Conservation (phyloP, 2,113 vertebrate genomes). For the Sporophila hypoxantha region DNA sequence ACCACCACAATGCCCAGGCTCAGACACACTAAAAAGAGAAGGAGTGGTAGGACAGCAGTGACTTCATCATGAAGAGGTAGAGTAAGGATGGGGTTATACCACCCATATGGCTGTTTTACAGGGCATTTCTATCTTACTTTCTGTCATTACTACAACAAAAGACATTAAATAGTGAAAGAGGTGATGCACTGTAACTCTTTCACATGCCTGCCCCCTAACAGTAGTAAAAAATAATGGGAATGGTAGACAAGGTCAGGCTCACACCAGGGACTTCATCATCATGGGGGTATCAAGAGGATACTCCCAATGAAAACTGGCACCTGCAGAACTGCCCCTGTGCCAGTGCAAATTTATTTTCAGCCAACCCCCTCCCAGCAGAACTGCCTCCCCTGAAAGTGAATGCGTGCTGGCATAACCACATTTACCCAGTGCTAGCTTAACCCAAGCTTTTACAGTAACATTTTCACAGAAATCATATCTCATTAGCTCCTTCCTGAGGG, state of each 20-base stretch:
- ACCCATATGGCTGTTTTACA: background rate
- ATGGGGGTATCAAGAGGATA: background rate
- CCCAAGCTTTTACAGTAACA: background rate
- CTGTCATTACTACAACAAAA: background rate
- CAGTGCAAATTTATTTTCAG: background rate
- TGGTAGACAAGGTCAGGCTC: background rate
- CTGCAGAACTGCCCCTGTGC: background rate
- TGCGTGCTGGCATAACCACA: background rate
- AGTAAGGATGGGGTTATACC: background rate
- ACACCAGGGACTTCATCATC: background rate
- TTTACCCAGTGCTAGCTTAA: background rate
- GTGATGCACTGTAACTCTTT: background rate
- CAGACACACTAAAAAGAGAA: background rate
- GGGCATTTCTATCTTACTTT: background rate
- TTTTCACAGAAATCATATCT: constrained; percentile 5
- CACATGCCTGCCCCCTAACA: background rate
- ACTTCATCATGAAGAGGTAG: background rate
- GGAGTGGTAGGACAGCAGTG: background rate
- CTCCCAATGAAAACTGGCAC: background rate
- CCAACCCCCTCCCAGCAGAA: background rate
- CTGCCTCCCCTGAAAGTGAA: background rate
- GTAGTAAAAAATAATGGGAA: background rate
- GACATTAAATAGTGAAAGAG: background rate
- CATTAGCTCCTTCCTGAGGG: background rate
- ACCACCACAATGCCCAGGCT: background rate